Conservation (phyloP, 92 coral and sea anemone genomes). For the Palythoa caribaeorum region DNA sequence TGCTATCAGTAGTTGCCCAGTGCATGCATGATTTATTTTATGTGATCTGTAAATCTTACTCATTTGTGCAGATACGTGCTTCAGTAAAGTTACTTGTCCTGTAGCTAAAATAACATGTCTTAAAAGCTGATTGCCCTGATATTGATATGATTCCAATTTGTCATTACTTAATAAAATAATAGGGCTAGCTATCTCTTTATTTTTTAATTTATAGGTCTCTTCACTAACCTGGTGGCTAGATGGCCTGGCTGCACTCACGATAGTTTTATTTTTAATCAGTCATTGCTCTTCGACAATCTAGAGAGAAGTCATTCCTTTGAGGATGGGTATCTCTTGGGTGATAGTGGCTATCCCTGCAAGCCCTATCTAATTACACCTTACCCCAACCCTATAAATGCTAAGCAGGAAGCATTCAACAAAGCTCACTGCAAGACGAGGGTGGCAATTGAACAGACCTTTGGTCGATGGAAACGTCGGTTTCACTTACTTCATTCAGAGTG, state of each 20-base stretch:
- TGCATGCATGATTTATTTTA: too few species aligned
- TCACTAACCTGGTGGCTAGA: conserved; percentile 48
- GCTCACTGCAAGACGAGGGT: conserved; percentile 53
- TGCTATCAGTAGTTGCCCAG: too few species aligned
- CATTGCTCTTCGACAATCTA: neutral
- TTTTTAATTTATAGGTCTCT: conserved; percentile 6
- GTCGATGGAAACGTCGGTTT: conserved; percentile 46
- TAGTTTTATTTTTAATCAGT: conserved; percentile 28
- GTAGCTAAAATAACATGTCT: too few species aligned
- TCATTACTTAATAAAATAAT: conserved; percentile 2
- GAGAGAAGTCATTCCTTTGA: conserved; percentile 30
- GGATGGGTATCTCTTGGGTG: conserved; percentile 57
- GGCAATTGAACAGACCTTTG: conserved; percentile 46
- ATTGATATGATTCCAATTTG: neutral
- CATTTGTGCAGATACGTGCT: too few species aligned
- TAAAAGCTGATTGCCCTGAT: neutral
- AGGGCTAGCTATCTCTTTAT: neutral
- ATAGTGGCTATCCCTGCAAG: conserved; percentile 57
- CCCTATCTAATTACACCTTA: conserved; percentile 40
- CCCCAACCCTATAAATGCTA: conserved; percentile 26
- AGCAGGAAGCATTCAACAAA: conserved; percentile 39
- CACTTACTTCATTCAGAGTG: conserved; percentile 43
- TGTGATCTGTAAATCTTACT: too few species aligned
- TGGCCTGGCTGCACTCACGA: conserved; percentile 60
- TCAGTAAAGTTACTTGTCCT: too few species aligned